Percentiles rank a stretch among this genome's conserved stretches.
Evolutionary conservation across 2,888 invertebrate genomes (phyloP).

Genomic region (Tipula confusa): DNA sequence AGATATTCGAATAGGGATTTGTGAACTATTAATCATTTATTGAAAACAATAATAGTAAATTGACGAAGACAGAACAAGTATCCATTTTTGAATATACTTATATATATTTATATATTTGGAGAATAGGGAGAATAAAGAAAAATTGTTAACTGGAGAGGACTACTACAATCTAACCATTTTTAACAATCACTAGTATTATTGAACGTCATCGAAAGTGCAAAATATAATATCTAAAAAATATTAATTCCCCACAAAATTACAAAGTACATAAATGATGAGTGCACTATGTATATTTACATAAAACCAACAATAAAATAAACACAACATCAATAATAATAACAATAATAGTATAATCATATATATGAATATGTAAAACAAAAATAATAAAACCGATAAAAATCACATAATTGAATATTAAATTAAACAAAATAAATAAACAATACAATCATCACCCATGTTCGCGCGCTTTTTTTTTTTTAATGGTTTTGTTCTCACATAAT

Average conservation of each 20-base stretch:
- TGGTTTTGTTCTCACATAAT: conserved; percentile 5
- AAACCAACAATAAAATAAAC: not conserved
- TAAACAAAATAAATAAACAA: conserved; percentile 12
- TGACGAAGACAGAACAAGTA: too few relatives aligned
- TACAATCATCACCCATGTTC: conserved; percentile 12
- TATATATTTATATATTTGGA: too few relatives aligned
- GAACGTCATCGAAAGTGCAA: too few relatives aligned
- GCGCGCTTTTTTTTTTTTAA: not conserved
- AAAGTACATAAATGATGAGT: not conserved
- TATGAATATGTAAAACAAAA: not conserved
- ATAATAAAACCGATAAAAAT: not conserved
- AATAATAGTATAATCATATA: conserved; percentile 4
- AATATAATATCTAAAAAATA: not conserved
- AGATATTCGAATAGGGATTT: too few relatives aligned
- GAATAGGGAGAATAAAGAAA: too few relatives aligned
- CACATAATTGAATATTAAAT: conserved; percentile 12
- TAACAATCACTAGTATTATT: too few relatives aligned
- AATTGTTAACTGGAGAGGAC: too few relatives aligned
- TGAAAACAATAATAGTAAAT: too few relatives aligned
- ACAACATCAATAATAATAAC: not conserved
- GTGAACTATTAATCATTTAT: too few relatives aligned
- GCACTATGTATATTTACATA: not conserved
- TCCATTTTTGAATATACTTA: too few relatives aligned
- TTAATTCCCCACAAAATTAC: not conserved
- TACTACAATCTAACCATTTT: too few relatives aligned